These are phyloP conservation scores for Myiothlypis coronata DNA, from an alignment of 2,797 vertebrate species.

Conservation along the genomic window DNA sequence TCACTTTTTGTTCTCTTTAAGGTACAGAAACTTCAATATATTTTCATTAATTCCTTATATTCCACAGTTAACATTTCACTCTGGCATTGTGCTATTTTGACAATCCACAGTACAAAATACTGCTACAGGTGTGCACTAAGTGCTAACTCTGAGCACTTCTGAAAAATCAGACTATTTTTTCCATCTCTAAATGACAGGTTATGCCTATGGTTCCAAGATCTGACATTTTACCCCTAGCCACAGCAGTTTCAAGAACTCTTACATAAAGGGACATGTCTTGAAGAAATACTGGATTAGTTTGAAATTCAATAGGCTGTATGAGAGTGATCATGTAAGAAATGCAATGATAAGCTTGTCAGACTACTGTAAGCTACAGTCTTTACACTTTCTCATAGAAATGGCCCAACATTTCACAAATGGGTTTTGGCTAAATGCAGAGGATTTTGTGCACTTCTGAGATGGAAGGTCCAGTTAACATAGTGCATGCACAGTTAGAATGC, in stretches of 20 bases:
- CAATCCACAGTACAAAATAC: background rate
- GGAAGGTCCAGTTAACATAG: background rate
- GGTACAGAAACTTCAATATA: background rate
- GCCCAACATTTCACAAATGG: background rate
- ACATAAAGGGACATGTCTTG: background rate
- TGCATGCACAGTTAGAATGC: background rate
- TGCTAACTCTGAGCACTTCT: background rate
- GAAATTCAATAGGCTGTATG: background rate
- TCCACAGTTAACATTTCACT: background rate
- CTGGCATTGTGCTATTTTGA: background rate
- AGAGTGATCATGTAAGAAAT: background rate
- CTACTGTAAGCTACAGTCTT: background rate
- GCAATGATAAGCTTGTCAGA: background rate
- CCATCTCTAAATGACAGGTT: background rate
- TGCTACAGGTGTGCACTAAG: background rate
- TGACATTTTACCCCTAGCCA: background rate
- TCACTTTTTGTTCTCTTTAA: background rate
- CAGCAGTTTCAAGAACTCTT: background rate
- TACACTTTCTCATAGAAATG: background rate
- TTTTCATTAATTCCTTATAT: background rate
- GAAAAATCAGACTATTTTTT: background rate
- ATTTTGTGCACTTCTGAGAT: background rate
- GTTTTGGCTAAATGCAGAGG: background rate
- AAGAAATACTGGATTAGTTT: background rate
- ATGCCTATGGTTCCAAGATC: background rate